These are phyloP conservation scores for Petrophora chlorosata DNA, from an alignment of 2,888 invertebrate species.

Conservation along the genomic window DNA sequence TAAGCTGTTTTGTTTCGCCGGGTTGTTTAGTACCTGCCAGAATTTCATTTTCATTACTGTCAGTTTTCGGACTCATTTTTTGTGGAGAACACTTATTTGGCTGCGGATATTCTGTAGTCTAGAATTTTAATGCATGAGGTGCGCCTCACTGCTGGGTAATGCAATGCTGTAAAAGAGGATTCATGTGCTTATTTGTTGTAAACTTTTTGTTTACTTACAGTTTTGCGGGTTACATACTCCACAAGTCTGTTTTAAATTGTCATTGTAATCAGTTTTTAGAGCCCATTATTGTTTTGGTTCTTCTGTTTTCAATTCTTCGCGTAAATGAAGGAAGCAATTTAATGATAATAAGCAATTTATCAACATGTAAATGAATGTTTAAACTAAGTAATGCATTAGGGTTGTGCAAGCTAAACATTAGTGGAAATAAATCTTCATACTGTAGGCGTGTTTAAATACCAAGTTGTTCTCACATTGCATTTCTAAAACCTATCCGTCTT, in stretches of 20 bases:
- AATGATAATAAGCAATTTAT: too few relatives aligned
- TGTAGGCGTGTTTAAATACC: constrained; percentile 51
- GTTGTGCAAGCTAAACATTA: background rate
- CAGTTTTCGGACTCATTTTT: background rate
- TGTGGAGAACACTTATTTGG: background rate
- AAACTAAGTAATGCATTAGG: background rate
- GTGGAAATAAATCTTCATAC: constrained; percentile 20
- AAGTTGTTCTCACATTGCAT: constrained; percentile 45
- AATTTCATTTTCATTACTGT: constrained; percentile 21
- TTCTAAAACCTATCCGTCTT: constrained; percentile 26
- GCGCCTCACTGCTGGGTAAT: too few relatives aligned
- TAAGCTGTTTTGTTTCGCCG: constrained; percentile 3
- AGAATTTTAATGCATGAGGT: constrained; percentile 1
- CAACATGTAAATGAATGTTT: too few relatives aligned
- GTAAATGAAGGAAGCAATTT: too few relatives aligned
- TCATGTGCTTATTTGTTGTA: too few relatives aligned
- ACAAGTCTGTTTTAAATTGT: too few relatives aligned
- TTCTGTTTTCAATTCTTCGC: too few relatives aligned
- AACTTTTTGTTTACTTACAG: too few relatives aligned
- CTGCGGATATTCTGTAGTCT: background rate
- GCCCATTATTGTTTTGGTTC: too few relatives aligned
- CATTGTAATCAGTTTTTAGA: too few relatives aligned
- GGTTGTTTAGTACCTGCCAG: constrained; percentile 11
- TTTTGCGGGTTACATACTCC: too few relatives aligned
- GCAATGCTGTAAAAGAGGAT: too few relatives aligned